These are phyloP conservation scores for Ephialtes manifestator DNA, from an alignment of 2,888 invertebrate genomes.

Conservation along the genomic window DNA sequence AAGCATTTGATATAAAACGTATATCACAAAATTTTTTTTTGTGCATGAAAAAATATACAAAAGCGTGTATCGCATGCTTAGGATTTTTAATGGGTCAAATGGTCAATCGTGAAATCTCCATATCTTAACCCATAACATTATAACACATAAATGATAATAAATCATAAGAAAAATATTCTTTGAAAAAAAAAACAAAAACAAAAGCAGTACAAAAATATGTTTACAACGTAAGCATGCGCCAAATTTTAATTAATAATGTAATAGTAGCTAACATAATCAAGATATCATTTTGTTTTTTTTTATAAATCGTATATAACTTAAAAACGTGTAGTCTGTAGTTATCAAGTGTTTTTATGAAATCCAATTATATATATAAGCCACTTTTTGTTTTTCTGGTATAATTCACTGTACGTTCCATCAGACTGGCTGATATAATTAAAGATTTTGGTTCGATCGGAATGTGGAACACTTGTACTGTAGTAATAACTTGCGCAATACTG, in stretches of 20 bases:
- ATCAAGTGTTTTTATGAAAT: background rate
- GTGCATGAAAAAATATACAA: background rate
- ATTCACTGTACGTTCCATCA: constrained; percentile 8
- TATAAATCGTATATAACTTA: background rate
- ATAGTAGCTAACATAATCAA: background rate
- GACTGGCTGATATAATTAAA: constrained; percentile 48
- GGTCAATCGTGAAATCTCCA: constrained; percentile 18
- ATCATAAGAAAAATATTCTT: background rate
- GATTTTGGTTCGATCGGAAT: constrained; percentile 61
- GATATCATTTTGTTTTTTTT: background rate
- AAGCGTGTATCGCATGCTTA: background rate
- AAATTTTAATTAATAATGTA: background rate
- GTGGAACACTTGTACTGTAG: constrained; percentile 51
- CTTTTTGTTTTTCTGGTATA: constrained; percentile 23
- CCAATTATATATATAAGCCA: background rate
- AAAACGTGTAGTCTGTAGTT: background rate
- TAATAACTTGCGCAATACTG: constrained; percentile 54
- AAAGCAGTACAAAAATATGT: background rate
- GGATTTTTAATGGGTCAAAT: background rate
- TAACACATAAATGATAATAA: background rate
- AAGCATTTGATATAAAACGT: too few species aligned
- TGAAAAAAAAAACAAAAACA: too few species aligned
- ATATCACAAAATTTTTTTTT: too few species aligned
- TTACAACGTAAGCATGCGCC: background rate
- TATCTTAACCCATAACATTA: constrained; percentile 11